These are phyloP conservation scores for Holocentrus rufus DNA, from an alignment of 2,797 vertebrate species.

Conservation along the genomic window DNA sequence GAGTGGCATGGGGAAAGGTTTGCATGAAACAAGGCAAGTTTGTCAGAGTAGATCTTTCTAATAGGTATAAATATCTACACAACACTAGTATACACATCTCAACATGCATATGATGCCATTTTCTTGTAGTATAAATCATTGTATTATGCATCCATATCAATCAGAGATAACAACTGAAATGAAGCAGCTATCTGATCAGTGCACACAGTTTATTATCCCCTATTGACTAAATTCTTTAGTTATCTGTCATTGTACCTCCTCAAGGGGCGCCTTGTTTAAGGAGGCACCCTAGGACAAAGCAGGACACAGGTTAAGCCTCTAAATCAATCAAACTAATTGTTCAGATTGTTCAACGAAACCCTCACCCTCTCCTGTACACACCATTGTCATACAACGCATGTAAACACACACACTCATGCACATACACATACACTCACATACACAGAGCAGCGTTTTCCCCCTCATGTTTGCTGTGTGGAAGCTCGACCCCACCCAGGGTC, in stretches of 20 bases:
- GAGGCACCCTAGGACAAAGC: not conserved
- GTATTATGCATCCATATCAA: constrained; percentile 4
- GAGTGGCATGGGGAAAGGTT: constrained; percentile 8
- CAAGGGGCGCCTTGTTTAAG: constrained; percentile 12
- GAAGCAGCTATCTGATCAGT: constrained; percentile 12
- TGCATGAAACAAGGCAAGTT: constrained; percentile 8
- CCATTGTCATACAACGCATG: constrained; percentile 7
- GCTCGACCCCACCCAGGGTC: constrained; percentile 59
- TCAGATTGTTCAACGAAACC: constrained; percentile 37
- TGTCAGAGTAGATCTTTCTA: constrained; percentile 6
- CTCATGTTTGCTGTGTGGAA: constrained; percentile 59
- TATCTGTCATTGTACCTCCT: constrained; percentile 6
- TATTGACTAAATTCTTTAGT: constrained; percentile 29
- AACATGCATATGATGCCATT: constrained; percentile 4
- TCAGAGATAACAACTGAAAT: not conserved
- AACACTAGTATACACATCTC: not conserved
- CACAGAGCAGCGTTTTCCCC: constrained; percentile 9
- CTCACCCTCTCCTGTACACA: constrained; percentile 6
- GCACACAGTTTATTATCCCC: not conserved
- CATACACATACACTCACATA: not conserved
- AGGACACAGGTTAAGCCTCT: constrained; percentile 30
- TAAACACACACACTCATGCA: not conserved
- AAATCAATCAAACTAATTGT: constrained; percentile 43
- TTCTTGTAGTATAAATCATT: constrained; percentile 12
- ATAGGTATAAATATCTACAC: not conserved